These are phyloP conservation scores for Onthophagus sagittarius DNA, from an alignment of 2,888 invertebrate species.

Conservation along the genomic window DNA sequence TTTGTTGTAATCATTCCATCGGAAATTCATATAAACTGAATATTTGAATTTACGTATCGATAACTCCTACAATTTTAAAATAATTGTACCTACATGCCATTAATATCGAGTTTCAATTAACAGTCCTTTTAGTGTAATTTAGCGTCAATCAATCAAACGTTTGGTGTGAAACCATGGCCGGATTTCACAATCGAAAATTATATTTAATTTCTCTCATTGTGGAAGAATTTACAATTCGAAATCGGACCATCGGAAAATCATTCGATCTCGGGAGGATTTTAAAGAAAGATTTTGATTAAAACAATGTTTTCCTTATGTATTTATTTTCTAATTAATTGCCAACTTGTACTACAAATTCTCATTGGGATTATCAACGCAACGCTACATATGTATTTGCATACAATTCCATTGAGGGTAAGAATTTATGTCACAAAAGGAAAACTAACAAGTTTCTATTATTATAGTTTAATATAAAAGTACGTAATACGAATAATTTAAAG, in stretches of 20 bases:
- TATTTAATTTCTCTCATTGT: no score
- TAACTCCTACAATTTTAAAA: neutral
- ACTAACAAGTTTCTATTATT: constrained; percentile 26
- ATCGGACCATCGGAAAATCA: neutral
- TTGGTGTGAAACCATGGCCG: no score
- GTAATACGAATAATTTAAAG: neutral
- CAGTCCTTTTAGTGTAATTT: neutral
- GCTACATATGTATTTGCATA: no score
- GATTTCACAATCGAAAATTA: no score
- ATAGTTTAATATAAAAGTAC: no score
- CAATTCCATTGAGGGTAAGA: no score
- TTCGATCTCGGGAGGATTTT: neutral
- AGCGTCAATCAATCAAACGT: no score
- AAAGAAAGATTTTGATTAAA: neutral
- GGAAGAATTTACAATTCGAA: neutral
- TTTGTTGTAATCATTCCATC: neutral
- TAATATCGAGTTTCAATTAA: neutral
- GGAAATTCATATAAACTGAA: neutral
- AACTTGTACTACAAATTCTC: no score
- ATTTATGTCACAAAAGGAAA: no score
- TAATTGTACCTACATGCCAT: neutral
- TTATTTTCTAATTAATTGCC: no score
- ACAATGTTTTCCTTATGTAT: no score
- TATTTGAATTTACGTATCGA: neutral
- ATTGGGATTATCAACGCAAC: no score